A percentile compares a stretch with the other conserved stretches of the same genome.
Conservation (phyloP, 2,888 invertebrate species). For the Dasysyrphus albostriatus region DNA sequence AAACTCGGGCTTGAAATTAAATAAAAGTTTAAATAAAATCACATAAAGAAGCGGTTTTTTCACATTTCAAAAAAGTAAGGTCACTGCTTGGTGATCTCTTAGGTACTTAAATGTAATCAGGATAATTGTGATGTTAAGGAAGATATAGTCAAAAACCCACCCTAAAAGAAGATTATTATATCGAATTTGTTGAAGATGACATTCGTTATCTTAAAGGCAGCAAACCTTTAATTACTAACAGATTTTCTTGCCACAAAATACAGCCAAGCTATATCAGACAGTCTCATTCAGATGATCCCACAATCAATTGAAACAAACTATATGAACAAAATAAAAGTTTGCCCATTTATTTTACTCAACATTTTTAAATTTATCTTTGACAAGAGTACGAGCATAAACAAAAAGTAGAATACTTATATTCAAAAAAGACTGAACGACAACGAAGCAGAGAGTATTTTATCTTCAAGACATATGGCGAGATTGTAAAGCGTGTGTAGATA, state of each 20-base stretch:
- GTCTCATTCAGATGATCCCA: conserved; percentile 35
- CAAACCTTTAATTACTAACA: conserved; percentile 5
- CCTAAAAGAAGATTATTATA: neutral
- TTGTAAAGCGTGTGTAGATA: conserved; percentile 58
- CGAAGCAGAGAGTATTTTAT: conserved; percentile 54
- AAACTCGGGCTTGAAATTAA: no score
- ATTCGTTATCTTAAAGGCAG: neutral
- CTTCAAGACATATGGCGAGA: conserved; percentile 66
- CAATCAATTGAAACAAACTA: conserved; percentile 57
- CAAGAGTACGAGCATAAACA: conserved; percentile 69
- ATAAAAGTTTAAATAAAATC: no score
- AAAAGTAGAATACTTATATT: conserved; percentile 58
- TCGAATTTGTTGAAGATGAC: neutral
- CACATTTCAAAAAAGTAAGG: no score
- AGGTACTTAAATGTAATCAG: no score
- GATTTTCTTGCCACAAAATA: neutral
- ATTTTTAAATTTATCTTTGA: conserved; percentile 70
- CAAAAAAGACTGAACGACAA: conserved; percentile 32
- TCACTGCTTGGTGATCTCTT: no score
- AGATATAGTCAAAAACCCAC: no score
- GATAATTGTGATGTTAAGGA: no score
- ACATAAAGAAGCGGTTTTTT: no score
- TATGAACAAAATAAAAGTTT: conserved; percentile 54
- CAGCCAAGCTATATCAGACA: neutral
- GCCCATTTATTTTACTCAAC: conserved; percentile 58